Evolutionary conservation across 2,888 invertebrate species (phyloP), one percentile per base, ranked within the genome.

Genomic region (Pterostichus niger): DNA sequence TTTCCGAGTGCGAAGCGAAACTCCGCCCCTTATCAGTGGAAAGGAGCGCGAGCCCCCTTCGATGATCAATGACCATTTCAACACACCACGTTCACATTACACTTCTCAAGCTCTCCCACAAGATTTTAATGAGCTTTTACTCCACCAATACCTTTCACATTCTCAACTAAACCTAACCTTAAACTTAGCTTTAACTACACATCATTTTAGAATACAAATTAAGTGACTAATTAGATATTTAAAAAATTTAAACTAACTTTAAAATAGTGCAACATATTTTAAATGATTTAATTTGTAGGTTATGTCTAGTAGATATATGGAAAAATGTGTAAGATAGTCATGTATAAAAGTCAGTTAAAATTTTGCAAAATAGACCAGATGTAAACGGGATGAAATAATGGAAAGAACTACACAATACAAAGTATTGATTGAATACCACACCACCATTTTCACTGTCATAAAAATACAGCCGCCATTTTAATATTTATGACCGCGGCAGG

Each of bases 61-160:
- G 76, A 83, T 83, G 83, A 83, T 83, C 83, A 83, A 83, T 83
- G 83, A 83, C 83, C 83, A 83, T 83, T 83, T 83, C 83, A 83
- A 76, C 83, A 68, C 40, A 40, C 77, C 68, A 52, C 77, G 83
- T 83, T 83, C 64, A 77, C 33, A 77, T 35, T n/a, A n/a, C 44
- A 77, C 15, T 64, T 40, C 33, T 77, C 68, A 49, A 75, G 64
- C 82, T 64, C 31, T 5, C 31, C 56, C 13, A 33, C 64, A 40
- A 35, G 10, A 64, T 64, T 64, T 64, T 56, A 56, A 56, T 13
- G 9, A 56, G 56, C 40, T 6, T 40, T 5, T 3, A 40, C 24
- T 24, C 24, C 1, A 24, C 3, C 24, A 24, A 24, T 24, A 24
- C 24, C 24, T 24, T 24, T 24, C 24, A 24, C 24, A 24, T 2